Evolutionary conservation across 2,797 vertebrate genomes (phyloP).

Genomic region (Gallirallus australis): DNA sequence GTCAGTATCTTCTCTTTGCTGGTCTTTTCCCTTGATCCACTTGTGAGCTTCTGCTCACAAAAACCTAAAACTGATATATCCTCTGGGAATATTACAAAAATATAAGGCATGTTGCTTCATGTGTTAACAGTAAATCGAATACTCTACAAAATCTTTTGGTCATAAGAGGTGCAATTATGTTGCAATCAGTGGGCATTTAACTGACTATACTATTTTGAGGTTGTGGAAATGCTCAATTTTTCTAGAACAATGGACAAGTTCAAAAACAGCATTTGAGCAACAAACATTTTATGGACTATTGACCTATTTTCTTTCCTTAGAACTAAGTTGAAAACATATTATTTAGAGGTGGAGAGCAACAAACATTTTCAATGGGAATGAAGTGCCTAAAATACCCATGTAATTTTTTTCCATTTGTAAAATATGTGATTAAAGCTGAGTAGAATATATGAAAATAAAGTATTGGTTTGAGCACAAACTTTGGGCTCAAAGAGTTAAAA

Average conservation of each 20-base stretch:
- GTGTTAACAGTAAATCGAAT: not conserved
- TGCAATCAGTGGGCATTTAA: not conserved
- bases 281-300: not conserved
- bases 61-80: not conserved
- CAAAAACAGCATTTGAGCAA: not conserved
- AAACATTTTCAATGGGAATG: not conserved
- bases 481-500: not conserved
- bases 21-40: not conserved
- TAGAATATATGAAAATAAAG: not conserved
- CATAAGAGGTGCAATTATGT: not conserved
- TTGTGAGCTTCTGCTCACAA: not conserved
- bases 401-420: not conserved
- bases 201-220: not conserved
- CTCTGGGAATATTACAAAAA: not conserved
- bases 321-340: not conserved
- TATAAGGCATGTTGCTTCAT: not conserved
- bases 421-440: not conserved
- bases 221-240: not conserved
- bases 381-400: not conserved
- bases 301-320: not conserved
- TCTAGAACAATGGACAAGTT: not conserved
- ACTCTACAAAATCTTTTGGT: not conserved
- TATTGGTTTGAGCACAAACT: not conserved
- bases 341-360: not conserved
- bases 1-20: not conserved